Evolutionary conservation across 2,113 vertebrate genomes (phyloP).

Genomic region (Tupaia tana): DNA sequence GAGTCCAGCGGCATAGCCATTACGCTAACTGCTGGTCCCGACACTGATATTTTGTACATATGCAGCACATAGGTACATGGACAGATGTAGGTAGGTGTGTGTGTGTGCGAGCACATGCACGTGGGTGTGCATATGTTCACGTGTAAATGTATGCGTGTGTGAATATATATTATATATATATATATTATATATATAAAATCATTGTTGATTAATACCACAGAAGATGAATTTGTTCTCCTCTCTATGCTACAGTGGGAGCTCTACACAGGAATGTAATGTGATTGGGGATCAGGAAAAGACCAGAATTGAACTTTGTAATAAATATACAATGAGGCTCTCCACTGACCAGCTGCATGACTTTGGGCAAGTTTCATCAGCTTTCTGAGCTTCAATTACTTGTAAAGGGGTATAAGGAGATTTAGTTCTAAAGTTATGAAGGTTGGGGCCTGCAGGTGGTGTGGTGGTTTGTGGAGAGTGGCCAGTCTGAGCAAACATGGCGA

Average conservation of each 20-base stretch:
- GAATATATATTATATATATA: no score
- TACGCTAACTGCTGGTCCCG: no score
- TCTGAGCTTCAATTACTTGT: neutral
- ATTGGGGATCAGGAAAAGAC: neutral
- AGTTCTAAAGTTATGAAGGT: neutral
- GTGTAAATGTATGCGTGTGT: no score
- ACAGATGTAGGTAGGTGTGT: neutral
- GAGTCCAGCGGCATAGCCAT: no score
- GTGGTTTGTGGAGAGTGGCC: no score
- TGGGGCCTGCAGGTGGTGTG: no score
- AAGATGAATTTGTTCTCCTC: conserved; percentile 10
- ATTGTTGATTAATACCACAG: neutral
- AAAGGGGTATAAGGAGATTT: neutral
- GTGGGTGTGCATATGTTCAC: no score
- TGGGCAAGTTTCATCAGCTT: neutral
- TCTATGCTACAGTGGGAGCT: neutral
- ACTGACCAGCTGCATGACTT: neutral
- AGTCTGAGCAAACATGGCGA: no score
- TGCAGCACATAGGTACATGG: neutral
- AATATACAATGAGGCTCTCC: neutral
- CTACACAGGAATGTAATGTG: neutral
- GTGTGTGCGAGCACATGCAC: no score
- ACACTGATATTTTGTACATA: neutral
- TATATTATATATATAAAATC: neutral
- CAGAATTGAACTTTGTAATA: conserved; percentile 6